Conservation (phyloP, 1,140 invertebrate species). For the Pseudomyrmex flavicornis region DNA sequence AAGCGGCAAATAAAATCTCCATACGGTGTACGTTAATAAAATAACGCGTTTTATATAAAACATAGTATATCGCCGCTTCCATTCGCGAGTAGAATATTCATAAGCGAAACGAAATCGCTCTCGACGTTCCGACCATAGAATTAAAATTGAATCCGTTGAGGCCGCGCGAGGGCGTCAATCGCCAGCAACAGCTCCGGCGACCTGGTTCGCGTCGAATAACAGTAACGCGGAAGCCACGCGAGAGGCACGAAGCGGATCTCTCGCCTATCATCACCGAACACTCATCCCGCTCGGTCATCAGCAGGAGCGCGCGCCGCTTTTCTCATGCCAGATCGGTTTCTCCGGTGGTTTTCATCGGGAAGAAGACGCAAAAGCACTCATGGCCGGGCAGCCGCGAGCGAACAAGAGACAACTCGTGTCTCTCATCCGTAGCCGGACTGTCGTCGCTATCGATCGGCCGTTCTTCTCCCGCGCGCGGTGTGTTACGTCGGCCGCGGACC, state of each 20-base stretch:
- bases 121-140: not conserved
- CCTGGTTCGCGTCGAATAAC: not conserved
- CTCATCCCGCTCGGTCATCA: constrained; percentile 19
- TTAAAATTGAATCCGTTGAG: constrained; percentile 35
- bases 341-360: constrained; percentile 2
- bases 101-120: not conserved
- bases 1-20: not conserved
- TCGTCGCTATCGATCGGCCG: constrained; percentile 53
- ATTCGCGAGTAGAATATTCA: not conserved
- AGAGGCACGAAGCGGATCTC: constrained; percentile 16
- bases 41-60: not conserved
- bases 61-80: not conserved
- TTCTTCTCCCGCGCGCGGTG: constrained; percentile 36
- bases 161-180: constrained; percentile 24
- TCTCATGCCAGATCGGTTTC: constrained; percentile 16
- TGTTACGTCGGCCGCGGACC: constrained; percentile 41
- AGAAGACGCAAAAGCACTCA: not conserved
- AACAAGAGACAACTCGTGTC: constrained; percentile 13
- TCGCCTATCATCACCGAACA: constrained; percentile 39
- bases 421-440: constrained; percentile 41
- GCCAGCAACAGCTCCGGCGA: constrained; percentile 3
- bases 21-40: not conserved
- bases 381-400: not conserved
- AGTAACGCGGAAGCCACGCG: constrained; percentile 31
- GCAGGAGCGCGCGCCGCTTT: constrained; percentile 2